Evolutionary conservation across 2,797 vertebrate genomes (phyloP).

Genomic region (Hemibagrus guttatus): DNA sequence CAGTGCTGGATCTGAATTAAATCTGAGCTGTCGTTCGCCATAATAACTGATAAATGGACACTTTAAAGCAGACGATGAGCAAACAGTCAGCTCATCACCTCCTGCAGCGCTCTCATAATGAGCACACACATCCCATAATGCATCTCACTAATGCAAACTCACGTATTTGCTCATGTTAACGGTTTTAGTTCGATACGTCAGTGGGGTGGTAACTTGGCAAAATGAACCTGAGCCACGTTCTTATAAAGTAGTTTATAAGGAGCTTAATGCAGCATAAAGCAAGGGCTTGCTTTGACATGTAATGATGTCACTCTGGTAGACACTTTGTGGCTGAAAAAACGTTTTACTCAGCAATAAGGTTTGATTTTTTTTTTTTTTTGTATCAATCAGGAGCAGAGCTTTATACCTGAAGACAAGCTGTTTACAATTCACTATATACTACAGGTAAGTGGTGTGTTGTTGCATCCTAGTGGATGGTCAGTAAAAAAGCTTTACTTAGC

Average conservation of each 20-base stretch:
- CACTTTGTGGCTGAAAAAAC: background rate
- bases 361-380: no score
- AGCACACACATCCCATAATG: background rate
- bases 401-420: background rate
- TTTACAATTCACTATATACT: no score
- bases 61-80: background rate
- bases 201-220: background rate
- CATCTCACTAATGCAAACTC: slow-evolving; percentile 18
- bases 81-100: background rate
- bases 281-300: background rate
- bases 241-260: background rate
- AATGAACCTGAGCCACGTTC: background rate
- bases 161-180: background rate
- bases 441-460: no score
- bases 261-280: background rate
- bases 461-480: no score
- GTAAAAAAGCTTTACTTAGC: no score
- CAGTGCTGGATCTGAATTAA: background rate
- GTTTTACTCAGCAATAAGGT: slow-evolving; percentile 10
- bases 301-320: background rate
- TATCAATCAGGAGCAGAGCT: background rate
- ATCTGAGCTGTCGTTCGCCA: background rate
- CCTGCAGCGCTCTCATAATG: background rate
- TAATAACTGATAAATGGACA: background rate
- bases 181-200: background rate